phyloP scores from a whole-genome alignment of 2,113 vertebrate species.

The Ceyx cyanopectus region DNA sequence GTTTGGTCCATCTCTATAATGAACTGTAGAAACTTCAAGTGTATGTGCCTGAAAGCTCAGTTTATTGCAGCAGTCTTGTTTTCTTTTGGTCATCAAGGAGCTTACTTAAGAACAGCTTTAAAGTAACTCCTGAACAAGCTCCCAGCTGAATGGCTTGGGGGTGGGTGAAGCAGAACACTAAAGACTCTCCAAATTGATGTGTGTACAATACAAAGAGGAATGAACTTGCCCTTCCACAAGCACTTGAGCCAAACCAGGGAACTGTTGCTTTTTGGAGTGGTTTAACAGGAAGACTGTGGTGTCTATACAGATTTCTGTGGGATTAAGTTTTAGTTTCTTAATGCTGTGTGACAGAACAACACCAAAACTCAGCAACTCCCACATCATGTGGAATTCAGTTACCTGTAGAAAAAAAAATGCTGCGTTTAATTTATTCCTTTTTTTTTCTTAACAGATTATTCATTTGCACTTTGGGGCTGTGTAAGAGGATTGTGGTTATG shows the following conservation, averaged over 20 bases:
- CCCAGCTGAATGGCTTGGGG: neutral
- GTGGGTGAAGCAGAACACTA: neutral
- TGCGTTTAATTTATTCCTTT: neutral
- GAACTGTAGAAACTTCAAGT: neutral
- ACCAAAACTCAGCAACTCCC: neutral
- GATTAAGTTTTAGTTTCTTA: neutral
- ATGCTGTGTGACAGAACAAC: neutral
- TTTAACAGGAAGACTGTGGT: neutral
- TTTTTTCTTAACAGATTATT: neutral
- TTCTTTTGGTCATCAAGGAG: neutral
- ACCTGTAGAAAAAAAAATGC: neutral
- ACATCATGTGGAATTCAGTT: neutral
- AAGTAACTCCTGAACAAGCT: neutral
- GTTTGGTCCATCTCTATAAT: neutral
- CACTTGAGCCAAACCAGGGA: neutral
- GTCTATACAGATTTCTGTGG: neutral
- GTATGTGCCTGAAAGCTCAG: neutral
- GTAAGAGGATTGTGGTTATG: neutral
- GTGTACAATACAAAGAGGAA: neutral
- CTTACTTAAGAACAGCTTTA: neutral
- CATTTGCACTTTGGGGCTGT: rapidly evolving
- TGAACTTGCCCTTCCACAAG: neutral
- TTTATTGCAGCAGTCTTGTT: neutral
- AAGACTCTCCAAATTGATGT: neutral
- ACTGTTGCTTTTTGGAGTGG: neutral